Percentiles rank a stretch among this genome's conserved stretches.
Evolutionary conservation across 2,888 invertebrate genomes (phyloP).

Genomic region (Meteorus cinctellus): DNA sequence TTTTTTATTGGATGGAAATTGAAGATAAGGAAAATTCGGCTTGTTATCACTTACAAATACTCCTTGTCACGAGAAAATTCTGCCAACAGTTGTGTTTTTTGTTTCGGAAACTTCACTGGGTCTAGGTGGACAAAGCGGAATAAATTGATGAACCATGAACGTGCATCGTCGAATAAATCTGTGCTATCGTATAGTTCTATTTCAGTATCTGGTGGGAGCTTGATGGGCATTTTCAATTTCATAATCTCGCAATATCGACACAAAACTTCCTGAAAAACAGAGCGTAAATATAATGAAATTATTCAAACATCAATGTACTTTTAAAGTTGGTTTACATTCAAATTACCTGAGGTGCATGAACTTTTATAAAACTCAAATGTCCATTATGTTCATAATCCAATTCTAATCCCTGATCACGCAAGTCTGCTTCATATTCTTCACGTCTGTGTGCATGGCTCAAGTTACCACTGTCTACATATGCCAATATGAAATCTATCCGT

Average conservation of each 20-base stretch:
- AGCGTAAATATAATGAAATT: neutral
- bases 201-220: slow-evolving; percentile 64
- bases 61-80: slow-evolving; percentile 82
- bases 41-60: slow-evolving; percentile 78
- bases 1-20: slow-evolving; percentile 30
- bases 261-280: slow-evolving; percentile 76
- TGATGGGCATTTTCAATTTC: slow-evolving; percentile 85
- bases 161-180: slow-evolving; percentile 73
- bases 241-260: slow-evolving; percentile 84
- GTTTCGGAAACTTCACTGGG: slow-evolving; percentile 77
- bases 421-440: slow-evolving; percentile 71
- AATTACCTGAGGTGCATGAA: slow-evolving; percentile 79
- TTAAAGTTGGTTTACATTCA: slow-evolving; percentile 3
- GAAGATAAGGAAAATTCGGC: slow-evolving; percentile 18
- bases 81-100: slow-evolving; percentile 79
- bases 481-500: slow-evolving; percentile 79
- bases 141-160: slow-evolving; percentile 73
- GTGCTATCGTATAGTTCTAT: slow-evolving; percentile 54
- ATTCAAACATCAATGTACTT: neutral
- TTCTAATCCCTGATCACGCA: slow-evolving; percentile 76
- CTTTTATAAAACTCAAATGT: slow-evolving; percentile 81
- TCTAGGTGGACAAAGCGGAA: slow-evolving; percentile 78
- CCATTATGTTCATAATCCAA: slow-evolving; percentile 79
- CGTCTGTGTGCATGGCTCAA: slow-evolving; percentile 65
- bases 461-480: slow-evolving; percentile 75